Evolutionary conservation across 2,113 vertebrate species (phyloP), one percentile per base, ranked within the genome.

Genomic region (Muntiacus muntjak): DNA sequence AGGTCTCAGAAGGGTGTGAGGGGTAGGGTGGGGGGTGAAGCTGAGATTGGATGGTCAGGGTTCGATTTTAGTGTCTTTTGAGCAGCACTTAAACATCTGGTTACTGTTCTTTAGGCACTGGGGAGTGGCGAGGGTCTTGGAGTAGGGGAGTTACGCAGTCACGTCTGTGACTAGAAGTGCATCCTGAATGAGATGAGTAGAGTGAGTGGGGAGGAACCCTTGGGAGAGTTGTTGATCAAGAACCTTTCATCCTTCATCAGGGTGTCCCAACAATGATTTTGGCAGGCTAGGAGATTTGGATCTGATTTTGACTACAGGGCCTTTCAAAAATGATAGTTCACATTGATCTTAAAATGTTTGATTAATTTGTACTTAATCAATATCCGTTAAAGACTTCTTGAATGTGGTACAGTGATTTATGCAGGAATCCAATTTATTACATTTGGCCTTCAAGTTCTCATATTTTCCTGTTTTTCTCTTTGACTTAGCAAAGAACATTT

Each of bases 381-480:
- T 79, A 21, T 67, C 62, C 54, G 16, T 36, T 76, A 74, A 91
- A 55, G 92, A 47, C 19, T 62, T 76, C 64, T 85, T 89, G 36
- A 93, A 33, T 12, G 40, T 10, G 3, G 50, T 25, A 33, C 8
- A 23, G 28, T 52, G 28, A 33, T 85, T 87, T 91, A 13, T 4
- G 16, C 19, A 64, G 82, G 15, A 45, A 89, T 76, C 62, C 45
- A 58, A 1, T 16, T 52, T 67, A 64, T 7, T 30, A 7, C 55
- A 6, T 95, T 86, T 91, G 33, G 90, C 19, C 43, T 45, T 54
- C 71, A 83, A 90, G 43, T 83, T 83, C 81, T 90, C 55, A 30
- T 19, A 4, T 47, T 92, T 88, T 96, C 74, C 74, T 43, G 55
- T 89, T 97, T 97, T 98, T 76, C 58, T 82, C 23, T 95, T 87